phyloP scores from a whole-genome alignment of 2,888 invertebrate genomes.

The Anagyrus pseudococci region DNA sequence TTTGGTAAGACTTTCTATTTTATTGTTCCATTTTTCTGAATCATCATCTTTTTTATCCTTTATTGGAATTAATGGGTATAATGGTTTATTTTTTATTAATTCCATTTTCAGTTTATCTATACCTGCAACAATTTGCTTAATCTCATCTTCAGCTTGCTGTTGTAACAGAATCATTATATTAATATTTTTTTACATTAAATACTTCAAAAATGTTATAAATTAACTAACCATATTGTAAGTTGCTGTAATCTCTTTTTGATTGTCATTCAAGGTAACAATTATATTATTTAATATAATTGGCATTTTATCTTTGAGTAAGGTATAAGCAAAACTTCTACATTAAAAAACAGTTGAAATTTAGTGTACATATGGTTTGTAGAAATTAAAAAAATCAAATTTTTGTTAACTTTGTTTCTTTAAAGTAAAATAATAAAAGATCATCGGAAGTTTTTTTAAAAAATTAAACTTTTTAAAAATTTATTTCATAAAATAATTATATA shows the following conservation, averaged over 20 bases:
- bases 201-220: neutral
- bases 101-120: conserved; percentile 88
- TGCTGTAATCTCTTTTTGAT: conserved; percentile 69
- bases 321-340: conserved; percentile 83
- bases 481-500: neutral
- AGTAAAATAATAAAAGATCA: neutral
- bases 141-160: conserved; percentile 72
- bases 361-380: no score
- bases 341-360: conserved; percentile 41
- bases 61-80: conserved; percentile 64
- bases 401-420: neutral
- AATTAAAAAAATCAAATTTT: neutral
- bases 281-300: conserved; percentile 89
- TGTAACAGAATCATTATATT: conserved; percentile 53
- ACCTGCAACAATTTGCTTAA: conserved; percentile 75
- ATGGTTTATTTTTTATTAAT: conserved; percentile 86
- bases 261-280: conserved; percentile 79
- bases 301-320: conserved; percentile 82
- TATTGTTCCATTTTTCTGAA: conserved; percentile 74
- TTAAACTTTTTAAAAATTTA: neutral
- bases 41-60: conserved; percentile 64
- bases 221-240: conserved; percentile 69
- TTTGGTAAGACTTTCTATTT: conserved; percentile 63
- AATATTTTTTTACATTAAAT: neutral
- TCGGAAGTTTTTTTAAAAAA: neutral